Conservation (phyloP, 2,797 vertebrate species). For the Schizopygopsis pylzovi region DNA sequence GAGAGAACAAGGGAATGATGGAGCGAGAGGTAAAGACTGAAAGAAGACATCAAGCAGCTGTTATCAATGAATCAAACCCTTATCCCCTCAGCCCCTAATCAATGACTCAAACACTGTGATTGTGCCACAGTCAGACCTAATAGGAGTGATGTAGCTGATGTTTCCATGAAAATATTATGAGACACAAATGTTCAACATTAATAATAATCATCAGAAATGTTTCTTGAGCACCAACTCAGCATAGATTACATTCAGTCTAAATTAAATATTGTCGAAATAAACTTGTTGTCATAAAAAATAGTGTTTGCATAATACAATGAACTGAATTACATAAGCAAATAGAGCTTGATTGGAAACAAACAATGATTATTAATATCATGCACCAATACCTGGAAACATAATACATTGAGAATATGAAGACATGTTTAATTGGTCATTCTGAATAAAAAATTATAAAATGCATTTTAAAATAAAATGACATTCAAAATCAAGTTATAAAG, state of each 20-base stretch:
- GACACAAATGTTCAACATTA: too few species aligned
- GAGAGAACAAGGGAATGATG: conserved; percentile 65
- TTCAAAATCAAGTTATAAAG: neutral
- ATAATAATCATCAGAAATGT: too few species aligned
- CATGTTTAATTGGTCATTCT: neutral
- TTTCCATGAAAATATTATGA: too few species aligned
- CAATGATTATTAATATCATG: neutral
- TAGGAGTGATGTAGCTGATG: neutral
- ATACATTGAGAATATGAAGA: neutral
- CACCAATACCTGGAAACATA: neutral
- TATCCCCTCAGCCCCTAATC: conserved; percentile 72
- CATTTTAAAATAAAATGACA: neutral
- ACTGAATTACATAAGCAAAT: neutral
- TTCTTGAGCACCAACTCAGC: neutral
- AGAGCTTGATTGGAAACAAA: neutral
- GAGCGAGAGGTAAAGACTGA: conserved; percentile 8
- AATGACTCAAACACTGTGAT: conserved; percentile 65
- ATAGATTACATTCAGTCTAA: neutral
- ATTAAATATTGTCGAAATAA: neutral
- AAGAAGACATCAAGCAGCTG: conserved; percentile 34
- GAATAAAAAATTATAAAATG: neutral
- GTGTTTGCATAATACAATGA: neutral
- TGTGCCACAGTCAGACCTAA: conserved; percentile 41
- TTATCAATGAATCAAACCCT: conserved; percentile 66
- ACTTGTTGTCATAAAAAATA: neutral